Evolutionary conservation across 2,797 vertebrate genomes (phyloP).

Genomic region (Sebastes alutus): DNA sequence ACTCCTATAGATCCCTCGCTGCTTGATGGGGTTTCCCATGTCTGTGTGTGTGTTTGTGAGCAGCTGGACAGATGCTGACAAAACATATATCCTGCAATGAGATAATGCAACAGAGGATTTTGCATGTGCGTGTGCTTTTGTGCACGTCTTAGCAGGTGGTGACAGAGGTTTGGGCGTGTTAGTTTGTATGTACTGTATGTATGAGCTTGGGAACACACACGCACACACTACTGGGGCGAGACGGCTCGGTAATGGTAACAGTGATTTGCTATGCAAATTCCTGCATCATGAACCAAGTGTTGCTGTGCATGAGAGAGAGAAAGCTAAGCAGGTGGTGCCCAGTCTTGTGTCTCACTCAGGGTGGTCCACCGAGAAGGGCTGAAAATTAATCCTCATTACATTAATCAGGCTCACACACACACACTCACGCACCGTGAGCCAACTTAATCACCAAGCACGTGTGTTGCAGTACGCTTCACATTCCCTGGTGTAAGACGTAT

Average conservation of each 20-base stretch:
- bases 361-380: constrained; percentile 60
- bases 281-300: constrained; percentile 49
- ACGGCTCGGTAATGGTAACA: constrained; percentile 2
- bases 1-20: constrained; percentile 35
- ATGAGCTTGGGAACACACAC: not conserved
- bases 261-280: constrained; percentile 47
- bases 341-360: constrained; percentile 55
- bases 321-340: constrained; percentile 62
- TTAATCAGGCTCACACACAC: constrained; percentile 56
- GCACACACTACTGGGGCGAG: not conserved
- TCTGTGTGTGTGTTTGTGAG: not conserved
- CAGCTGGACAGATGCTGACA: constrained; percentile 10
- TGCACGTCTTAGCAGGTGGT: constrained; percentile 13
- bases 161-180: constrained; percentile 16
- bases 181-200: not conserved
- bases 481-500: not conserved
- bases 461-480: constrained; percentile 13
- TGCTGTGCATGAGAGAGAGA: constrained; percentile 9
- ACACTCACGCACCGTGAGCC: constrained; percentile 23
- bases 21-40: constrained; percentile 36
- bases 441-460: constrained; percentile 37
- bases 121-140: constrained; percentile 24
- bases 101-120: constrained; percentile 37
- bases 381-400: constrained; percentile 66
- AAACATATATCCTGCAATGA: constrained; percentile 38